phyloP scores from a whole-genome alignment of 2,888 invertebrate genomes.

The Drosophila demipolita region DNA sequence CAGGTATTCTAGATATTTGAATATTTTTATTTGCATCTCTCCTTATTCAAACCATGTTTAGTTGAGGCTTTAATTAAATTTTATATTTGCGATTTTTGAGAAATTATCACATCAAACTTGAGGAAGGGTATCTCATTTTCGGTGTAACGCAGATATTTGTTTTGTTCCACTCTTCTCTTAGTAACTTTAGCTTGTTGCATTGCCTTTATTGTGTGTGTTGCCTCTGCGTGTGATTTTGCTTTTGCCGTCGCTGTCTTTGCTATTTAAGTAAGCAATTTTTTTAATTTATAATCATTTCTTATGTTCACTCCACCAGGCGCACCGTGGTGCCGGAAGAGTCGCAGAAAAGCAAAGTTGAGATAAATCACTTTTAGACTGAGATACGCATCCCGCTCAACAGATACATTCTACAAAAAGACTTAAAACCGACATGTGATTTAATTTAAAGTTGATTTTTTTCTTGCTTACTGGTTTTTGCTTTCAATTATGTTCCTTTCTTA shows the following conservation, averaged over 20 bases:
- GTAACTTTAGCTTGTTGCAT: constrained; percentile 19
- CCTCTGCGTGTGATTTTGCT: constrained; percentile 32
- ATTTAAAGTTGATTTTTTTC: constrained; percentile 29
- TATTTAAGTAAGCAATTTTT: constrained; percentile 58
- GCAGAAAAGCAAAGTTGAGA: constrained; percentile 68
- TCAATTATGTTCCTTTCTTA: constrained; percentile 12
- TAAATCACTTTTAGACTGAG: constrained; percentile 71
- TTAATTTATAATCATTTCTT: constrained; percentile 60
- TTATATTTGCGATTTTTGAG: neutral
- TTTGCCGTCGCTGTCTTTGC: constrained; percentile 18
- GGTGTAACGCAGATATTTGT: neutral
- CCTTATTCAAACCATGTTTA: neutral
- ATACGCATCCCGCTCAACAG: constrained; percentile 4
- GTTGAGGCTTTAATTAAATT: neutral
- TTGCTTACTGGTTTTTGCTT: neutral
- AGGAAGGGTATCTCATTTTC: constrained; percentile 28
- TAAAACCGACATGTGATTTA: constrained; percentile 62
- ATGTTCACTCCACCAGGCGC: constrained; percentile 59
- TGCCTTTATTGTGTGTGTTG: constrained; percentile 18
- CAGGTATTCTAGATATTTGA: neutral
- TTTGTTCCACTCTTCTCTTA: constrained; percentile 3
- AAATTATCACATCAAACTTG: neutral
- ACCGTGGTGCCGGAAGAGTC: constrained; percentile 65
- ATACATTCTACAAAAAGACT: constrained; percentile 42
- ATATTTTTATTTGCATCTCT: neutral